Conservation (phyloP, 92 coral and sea anemone species). For the Meandrina meandrites region DNA sequence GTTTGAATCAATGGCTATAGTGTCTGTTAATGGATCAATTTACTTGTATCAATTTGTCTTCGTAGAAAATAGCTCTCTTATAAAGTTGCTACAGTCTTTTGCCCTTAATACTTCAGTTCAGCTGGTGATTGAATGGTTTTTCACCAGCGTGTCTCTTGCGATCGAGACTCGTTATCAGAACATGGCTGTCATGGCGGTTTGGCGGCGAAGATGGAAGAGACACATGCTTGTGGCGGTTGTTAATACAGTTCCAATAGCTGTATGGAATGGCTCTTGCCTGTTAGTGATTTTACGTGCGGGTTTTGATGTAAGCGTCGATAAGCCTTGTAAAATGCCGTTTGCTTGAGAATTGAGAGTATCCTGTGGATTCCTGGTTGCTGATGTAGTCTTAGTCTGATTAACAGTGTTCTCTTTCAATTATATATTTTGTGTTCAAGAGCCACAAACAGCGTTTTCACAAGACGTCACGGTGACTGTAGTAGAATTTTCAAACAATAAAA, state of each 20-base stretch:
- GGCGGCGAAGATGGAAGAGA: constrained; percentile 25
- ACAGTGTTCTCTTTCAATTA: no score
- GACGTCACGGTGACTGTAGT: no score
- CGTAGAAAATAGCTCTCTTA: not conserved
- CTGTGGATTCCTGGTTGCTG: not conserved
- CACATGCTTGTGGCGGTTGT: not conserved
- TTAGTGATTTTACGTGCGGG: not conserved
- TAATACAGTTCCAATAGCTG: not conserved
- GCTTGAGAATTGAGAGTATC: not conserved
- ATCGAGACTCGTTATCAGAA: constrained; percentile 41
- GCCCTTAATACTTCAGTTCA: constrained; percentile 23
- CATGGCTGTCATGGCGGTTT: constrained; percentile 45
- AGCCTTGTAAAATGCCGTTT: constrained; percentile 3
- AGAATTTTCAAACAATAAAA: no score
- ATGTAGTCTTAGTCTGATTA: no score
- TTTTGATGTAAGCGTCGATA: not conserved
- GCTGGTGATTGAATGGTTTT: constrained; percentile 40
- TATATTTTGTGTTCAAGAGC: no score
- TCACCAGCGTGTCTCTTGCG: constrained; percentile 28
- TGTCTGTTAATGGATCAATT: constrained; percentile 22
- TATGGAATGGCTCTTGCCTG: not conserved
- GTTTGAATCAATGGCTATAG: constrained; percentile 41
- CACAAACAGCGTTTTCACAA: no score
- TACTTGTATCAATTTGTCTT: constrained; percentile 10
- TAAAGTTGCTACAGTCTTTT: not conserved